Conservation (phyloP, 2,888 invertebrate species). For the Melieria crassipennis region DNA sequence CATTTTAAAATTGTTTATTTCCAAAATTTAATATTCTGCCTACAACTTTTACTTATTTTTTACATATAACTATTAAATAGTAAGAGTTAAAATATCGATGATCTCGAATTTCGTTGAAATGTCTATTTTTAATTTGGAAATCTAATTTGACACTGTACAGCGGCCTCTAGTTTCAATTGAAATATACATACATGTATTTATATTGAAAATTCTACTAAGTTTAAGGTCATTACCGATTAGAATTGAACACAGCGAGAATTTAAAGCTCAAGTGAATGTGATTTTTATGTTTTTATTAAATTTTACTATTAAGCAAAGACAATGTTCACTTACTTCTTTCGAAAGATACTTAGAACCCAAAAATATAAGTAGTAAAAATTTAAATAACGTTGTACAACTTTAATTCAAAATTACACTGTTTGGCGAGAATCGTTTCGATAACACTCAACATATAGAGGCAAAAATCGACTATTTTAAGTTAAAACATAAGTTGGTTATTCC, state of each 20-base stretch:
- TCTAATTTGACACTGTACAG: neutral
- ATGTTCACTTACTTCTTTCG: too few species aligned
- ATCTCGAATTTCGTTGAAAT: slow-evolving; percentile 12
- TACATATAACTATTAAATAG: neutral
- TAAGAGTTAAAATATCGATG: neutral
- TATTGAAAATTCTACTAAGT: neutral
- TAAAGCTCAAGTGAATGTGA: slow-evolving; percentile 39
- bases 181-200: neutral
- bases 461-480: too few species aligned
- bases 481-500: too few species aligned
- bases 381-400: too few species aligned
- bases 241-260: slow-evolving; percentile 34
- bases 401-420: too few species aligned
- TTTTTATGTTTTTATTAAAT: slow-evolving; percentile 33
- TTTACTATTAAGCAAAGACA: slow-evolving; percentile 23
- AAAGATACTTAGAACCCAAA: too few species aligned
- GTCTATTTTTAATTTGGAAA: neutral
- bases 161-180: neutral
- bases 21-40: slow-evolving; percentile 13
- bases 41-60: neutral
- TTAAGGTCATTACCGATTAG: slow-evolving; percentile 8
- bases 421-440: too few species aligned
- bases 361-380: too few species aligned
- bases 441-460: too few species aligned
- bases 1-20: slow-evolving; percentile 6